phyloP scores from a whole-genome alignment of 2,888 invertebrate genomes.

The Drosophila mulleri region DNA sequence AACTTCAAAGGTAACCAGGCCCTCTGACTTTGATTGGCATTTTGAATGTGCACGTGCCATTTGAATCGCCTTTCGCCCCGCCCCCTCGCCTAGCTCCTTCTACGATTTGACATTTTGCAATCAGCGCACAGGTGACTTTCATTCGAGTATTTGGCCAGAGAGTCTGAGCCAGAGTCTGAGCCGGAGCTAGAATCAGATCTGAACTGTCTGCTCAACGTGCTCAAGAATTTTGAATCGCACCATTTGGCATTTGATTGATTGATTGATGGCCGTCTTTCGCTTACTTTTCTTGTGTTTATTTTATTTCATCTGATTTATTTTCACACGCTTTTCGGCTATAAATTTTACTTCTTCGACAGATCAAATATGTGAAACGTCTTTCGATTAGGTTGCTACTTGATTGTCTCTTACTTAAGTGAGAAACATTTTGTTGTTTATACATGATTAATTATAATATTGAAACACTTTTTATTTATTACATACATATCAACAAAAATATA shows the following conservation, averaged over 20 bases:
- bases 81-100: not conserved
- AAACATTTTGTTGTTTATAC: not conserved
- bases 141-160: not conserved
- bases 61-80: not conserved
- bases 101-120: conserved; percentile 54
- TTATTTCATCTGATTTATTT: conserved; percentile 6
- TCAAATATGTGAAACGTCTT: conserved; percentile 7
- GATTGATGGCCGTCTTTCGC: conserved; percentile 61
- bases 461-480: not conserved
- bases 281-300: conserved; percentile 7
- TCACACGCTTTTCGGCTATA: conserved; percentile 38
- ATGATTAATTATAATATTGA: not conserved
- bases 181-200: not conserved
- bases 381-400: not conserved
- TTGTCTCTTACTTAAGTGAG: not conserved
- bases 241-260: conserved; percentile 64
- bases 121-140: conserved; percentile 49
- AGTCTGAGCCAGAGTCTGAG: not conserved
- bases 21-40: conserved; percentile 50
- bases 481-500: not conserved
- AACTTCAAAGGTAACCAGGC: conserved; percentile 40
- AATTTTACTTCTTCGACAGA: conserved; percentile 38
- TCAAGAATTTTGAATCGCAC: conserved; percentile 52
- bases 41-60: conserved; percentile 52
- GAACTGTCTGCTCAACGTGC: conserved; percentile 44